phyloP scores from a whole-genome alignment of 2,113 vertebrate species.

The Alosa alosa region DNA sequence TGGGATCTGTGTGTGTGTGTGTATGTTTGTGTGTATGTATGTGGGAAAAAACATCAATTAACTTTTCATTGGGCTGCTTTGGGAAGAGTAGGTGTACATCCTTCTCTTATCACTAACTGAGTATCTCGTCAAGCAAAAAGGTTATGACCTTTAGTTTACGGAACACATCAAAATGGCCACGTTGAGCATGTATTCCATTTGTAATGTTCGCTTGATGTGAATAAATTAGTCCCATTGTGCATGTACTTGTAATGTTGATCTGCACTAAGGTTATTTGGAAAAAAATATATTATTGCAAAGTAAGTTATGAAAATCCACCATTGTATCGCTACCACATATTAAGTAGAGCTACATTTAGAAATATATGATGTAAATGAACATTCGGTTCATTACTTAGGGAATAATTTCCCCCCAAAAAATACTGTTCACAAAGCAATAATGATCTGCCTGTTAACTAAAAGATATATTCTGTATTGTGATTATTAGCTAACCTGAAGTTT shows the following conservation, averaged over 20 bases:
- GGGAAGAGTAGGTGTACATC: background rate
- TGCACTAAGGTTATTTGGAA: too few species aligned
- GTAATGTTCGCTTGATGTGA: background rate
- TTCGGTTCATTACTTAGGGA: background rate
- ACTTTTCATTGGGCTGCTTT: background rate
- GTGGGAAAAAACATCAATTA: background rate
- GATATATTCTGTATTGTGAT: background rate
- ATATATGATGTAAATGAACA: background rate
- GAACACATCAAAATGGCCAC: background rate
- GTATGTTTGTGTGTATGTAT: background rate
- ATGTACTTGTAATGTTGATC: background rate
- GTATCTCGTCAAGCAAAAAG: background rate
- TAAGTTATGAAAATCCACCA: background rate
- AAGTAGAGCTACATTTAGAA: background rate
- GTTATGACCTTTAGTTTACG: background rate
- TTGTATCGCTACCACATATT: too few species aligned
- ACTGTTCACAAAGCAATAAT: background rate
- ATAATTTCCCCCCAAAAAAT: background rate
- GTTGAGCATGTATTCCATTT: background rate
- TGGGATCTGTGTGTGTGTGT: background rate
- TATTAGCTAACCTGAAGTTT: background rate
- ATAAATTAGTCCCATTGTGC: background rate
- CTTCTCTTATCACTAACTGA: background rate
- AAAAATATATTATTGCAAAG: background rate
- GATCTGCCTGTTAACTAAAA: background rate